phyloP scores from a whole-genome alignment of 2,888 invertebrate genomes.

The Gymnocheta viridis region DNA sequence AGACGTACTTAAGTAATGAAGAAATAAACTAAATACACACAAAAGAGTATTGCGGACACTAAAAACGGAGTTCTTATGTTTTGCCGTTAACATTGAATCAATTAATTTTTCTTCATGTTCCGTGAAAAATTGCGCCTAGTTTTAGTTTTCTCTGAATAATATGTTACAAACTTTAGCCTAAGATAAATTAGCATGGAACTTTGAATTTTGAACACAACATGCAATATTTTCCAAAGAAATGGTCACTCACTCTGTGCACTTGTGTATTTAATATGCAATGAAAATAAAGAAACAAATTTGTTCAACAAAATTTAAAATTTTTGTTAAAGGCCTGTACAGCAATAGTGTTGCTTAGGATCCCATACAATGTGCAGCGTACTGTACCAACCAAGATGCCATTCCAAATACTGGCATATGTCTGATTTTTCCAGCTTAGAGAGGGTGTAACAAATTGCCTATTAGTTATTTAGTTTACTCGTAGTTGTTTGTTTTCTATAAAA shows the following conservation, averaged over 20 bases:
- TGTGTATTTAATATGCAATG: neutral
- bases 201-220: neutral
- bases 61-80: too few relatives aligned
- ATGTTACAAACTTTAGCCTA: too few relatives aligned
- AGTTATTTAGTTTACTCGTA: slow-evolving; percentile 56
- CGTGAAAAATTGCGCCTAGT: too few relatives aligned
- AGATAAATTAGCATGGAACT: too few relatives aligned
- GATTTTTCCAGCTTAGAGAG: slow-evolving; percentile 53
- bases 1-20: too few relatives aligned
- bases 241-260: slow-evolving; percentile 33
- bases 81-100: too few relatives aligned
- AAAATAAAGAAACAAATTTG: neutral
- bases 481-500: slow-evolving; percentile 45
- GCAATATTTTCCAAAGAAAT: neutral
- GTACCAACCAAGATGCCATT: neutral
- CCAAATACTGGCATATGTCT: neutral
- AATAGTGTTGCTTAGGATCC: neutral
- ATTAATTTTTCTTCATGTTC: too few relatives aligned
- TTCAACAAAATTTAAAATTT: slow-evolving; percentile 28
- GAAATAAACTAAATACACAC: too few relatives aligned
- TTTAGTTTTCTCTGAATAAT: too few relatives aligned
- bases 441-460: slow-evolving; percentile 71
- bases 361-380: neutral
- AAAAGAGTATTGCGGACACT: too few relatives aligned
- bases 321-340: neutral